These are phyloP conservation scores for Sarcoramphus papa DNA, from an alignment of 2,797 vertebrate species.

Conservation along the genomic window DNA sequence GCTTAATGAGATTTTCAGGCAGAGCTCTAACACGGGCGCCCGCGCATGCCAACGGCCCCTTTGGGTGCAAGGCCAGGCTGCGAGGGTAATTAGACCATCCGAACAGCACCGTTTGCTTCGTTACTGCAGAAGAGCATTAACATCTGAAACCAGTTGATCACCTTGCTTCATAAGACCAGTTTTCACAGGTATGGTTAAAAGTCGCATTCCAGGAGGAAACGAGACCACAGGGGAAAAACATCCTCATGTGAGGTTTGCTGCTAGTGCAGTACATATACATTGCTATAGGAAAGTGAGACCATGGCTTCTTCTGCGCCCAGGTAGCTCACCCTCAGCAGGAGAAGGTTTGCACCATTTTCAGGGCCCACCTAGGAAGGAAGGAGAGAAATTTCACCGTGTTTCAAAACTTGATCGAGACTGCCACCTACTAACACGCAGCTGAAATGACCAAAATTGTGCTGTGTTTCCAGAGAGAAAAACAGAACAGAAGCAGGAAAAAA, in stretches of 20 bases:
- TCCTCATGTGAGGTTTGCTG: neutral
- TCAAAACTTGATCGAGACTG: constrained; percentile 73
- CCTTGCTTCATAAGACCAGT: neutral
- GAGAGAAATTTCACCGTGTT: neutral
- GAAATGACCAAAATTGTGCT: constrained; percentile 3
- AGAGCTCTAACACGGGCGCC: neutral
- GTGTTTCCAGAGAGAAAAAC: neutral
- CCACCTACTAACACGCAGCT: constrained; percentile 58
- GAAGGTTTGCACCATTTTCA: neutral
- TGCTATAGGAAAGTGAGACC: neutral
- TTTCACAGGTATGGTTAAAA: neutral
- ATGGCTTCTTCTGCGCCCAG: neutral
- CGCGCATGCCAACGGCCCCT: rapidly evolving
- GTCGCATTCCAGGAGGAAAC: neutral
- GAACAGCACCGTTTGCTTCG: neutral
- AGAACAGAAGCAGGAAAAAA: neutral
- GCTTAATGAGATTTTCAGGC: neutral
- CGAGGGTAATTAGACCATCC: neutral
- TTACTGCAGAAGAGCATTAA: neutral
- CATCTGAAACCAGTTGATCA: neutral
- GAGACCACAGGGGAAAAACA: neutral
- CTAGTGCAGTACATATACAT: no score
- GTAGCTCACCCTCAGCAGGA: neutral
- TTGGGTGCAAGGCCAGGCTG: neutral
- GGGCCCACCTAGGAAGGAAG: neutral